phyloP scores from a whole-genome alignment of 2,113 vertebrate species.

The Alethe castanea region DNA sequence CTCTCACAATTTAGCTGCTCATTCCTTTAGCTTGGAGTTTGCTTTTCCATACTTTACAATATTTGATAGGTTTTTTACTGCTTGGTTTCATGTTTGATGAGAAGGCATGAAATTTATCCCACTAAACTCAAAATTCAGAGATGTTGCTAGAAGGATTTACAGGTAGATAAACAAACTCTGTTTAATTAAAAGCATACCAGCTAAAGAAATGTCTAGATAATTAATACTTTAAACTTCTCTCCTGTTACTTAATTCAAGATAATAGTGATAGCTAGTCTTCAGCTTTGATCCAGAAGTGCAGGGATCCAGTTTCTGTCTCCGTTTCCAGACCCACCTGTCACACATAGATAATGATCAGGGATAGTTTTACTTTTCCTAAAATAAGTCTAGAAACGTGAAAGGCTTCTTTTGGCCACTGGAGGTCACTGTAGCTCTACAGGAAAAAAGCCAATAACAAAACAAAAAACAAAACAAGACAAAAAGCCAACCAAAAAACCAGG shows the following conservation, averaged over 20 bases:
- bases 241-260: not conserved
- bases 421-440: slow-evolving; percentile 46
- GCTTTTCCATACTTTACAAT: not conserved
- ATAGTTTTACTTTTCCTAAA: not conserved
- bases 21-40: not conserved
- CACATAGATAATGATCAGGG: not conserved
- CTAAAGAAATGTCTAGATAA: not conserved
- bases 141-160: not conserved
- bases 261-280: not conserved
- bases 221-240: not conserved
- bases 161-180: not conserved
- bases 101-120: not conserved
- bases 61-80: not conserved
- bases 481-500: not conserved
- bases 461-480: too few relatives aligned
- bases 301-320: not conserved
- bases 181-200: slow-evolving; percentile 5
- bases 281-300: not conserved
- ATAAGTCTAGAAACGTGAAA: not conserved
- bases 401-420: slow-evolving; percentile 40
- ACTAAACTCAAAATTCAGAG: not conserved
- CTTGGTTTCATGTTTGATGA: not conserved
- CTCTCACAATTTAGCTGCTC: not conserved
- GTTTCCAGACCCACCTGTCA: slow-evolving; percentile 15
- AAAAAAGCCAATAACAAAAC: not conserved